Evolutionary conservation across 2,113 vertebrate genomes (phyloP).

Genomic region (Notarius quadriscutis): DNA sequence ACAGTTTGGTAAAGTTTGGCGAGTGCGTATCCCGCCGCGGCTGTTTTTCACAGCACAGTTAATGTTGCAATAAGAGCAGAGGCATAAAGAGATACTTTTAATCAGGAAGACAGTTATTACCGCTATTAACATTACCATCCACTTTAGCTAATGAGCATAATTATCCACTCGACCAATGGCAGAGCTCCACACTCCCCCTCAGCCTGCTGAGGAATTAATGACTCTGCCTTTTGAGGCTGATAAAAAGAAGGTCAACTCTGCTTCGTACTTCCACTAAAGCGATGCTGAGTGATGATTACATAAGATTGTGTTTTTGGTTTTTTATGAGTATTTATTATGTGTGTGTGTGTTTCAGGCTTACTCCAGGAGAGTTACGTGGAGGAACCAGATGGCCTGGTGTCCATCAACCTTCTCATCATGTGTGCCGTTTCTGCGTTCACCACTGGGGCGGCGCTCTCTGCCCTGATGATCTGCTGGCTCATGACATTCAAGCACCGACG

Average conservation of each 20-base stretch:
- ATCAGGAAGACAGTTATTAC: slow-evolving; percentile 72
- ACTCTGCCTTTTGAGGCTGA: slow-evolving; percentile 45
- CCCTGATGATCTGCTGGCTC: slow-evolving; percentile 92
- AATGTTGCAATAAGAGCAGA: slow-evolving; percentile 64
- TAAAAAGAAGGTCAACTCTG: slow-evolving; percentile 48
- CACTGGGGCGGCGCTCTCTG: slow-evolving; percentile 89
- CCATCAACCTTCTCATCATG: slow-evolving; percentile 89
- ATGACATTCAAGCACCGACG: slow-evolving; percentile 88
- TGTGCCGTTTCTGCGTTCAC: slow-evolving; percentile 92
- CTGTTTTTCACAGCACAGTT: slow-evolving; percentile 52
- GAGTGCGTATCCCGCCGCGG: slow-evolving; percentile 42
- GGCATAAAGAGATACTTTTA: slow-evolving; percentile 63
- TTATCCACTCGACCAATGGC: slow-evolving; percentile 59
- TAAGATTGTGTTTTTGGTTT: slow-evolving; percentile 19
- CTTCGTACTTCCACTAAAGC: slow-evolving; percentile 41
- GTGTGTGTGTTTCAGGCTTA: slow-evolving; percentile 69
- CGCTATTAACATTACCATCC: slow-evolving; percentile 72
- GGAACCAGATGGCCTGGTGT: slow-evolving; percentile 88
- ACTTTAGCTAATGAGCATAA: slow-evolving; percentile 75
- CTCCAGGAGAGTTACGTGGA: slow-evolving; percentile 88
- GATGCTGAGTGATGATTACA: slow-evolving; percentile 18
- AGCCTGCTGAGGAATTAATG: slow-evolving; percentile 59
- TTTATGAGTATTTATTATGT: slow-evolving; percentile 37
- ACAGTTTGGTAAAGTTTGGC: slow-evolving; percentile 51
- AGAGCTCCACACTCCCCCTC: slow-evolving; percentile 55